phyloP scores from a whole-genome alignment of 2,888 invertebrate species.

The Agonopterix subpropinquella region DNA sequence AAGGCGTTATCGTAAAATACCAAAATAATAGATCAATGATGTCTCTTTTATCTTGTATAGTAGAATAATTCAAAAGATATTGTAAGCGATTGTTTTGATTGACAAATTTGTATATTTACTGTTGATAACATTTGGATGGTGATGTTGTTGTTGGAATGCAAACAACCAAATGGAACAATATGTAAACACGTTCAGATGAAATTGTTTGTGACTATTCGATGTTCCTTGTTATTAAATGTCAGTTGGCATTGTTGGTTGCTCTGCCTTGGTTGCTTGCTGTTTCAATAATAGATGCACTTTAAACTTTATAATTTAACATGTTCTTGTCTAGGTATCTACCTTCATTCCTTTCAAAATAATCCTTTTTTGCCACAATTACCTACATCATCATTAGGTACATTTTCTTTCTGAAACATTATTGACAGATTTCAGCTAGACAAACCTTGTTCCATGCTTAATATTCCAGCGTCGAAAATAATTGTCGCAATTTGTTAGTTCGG shows the following conservation, averaged over 20 bases:
- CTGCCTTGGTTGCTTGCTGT: constrained; percentile 4
- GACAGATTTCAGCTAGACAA: constrained; percentile 3
- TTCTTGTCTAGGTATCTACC: background rate
- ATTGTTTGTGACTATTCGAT: constrained; percentile 31
- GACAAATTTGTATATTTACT: constrained; percentile 49
- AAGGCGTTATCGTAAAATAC: constrained; percentile 32
- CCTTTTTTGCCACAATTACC: background rate
- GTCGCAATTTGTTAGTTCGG: constrained; percentile 44
- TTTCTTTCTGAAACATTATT: too few species aligned
- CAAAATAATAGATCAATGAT: constrained; percentile 41
- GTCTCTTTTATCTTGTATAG: constrained; percentile 40
- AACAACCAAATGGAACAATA: constrained; percentile 41
- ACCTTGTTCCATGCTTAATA: constrained; percentile 22
- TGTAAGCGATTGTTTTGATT: constrained; percentile 38
- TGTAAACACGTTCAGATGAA: constrained; percentile 42
- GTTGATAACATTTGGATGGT: constrained; percentile 44
- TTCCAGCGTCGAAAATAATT: constrained; percentile 44
- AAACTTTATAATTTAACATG: constrained; percentile 18
- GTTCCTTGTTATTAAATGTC: constrained; percentile 35
- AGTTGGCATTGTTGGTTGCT: constrained; percentile 20
- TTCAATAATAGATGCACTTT: constrained; percentile 26
- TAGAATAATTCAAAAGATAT: constrained; percentile 32
- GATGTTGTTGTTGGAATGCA: constrained; percentile 42
- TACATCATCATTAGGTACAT: too few species aligned
- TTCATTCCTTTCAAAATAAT: background rate